Evolutionary conservation across 2,888 invertebrate species (phyloP).

Genomic region (Caenorhabditis sinica): DNA sequence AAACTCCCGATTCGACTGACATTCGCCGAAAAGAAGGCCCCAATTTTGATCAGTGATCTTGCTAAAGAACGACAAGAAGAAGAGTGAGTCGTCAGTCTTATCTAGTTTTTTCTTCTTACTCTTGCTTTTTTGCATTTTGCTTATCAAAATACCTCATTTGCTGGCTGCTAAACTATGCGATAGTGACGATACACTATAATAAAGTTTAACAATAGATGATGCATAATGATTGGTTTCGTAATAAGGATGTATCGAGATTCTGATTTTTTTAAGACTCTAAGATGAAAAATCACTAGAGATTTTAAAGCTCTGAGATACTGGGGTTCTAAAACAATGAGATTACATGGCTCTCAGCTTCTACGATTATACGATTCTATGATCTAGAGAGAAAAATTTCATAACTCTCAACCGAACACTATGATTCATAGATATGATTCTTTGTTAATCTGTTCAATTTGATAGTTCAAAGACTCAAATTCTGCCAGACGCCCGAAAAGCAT

Average conservation of each 20-base stretch:
- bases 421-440: neutral
- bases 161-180: conserved; percentile 14
- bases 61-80: conserved; percentile 49
- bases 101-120: conserved; percentile 14
- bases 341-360: too few species aligned
- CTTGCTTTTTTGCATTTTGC: conserved; percentile 27
- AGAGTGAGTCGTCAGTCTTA: conserved; percentile 46
- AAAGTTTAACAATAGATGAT: neutral
- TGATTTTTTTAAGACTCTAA: too few species aligned
- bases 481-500: neutral
- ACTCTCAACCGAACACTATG: neutral
- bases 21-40: conserved; percentile 43
- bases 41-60: conserved; percentile 43
- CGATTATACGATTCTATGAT: too few species aligned
- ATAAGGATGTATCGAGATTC: neutral
- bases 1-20: conserved; percentile 61
- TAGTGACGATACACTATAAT: conserved; percentile 16
- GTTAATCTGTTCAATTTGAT: neutral
- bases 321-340: too few species aligned
- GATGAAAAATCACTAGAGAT: neutral
- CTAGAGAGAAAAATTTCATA: neutral
- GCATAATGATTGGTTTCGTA: neutral
- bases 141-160: conserved; percentile 7
- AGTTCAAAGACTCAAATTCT: neutral
- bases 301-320: too few species aligned